Conservation (phyloP, 2,888 invertebrate genomes). For the Sinhomidia bicolor region DNA sequence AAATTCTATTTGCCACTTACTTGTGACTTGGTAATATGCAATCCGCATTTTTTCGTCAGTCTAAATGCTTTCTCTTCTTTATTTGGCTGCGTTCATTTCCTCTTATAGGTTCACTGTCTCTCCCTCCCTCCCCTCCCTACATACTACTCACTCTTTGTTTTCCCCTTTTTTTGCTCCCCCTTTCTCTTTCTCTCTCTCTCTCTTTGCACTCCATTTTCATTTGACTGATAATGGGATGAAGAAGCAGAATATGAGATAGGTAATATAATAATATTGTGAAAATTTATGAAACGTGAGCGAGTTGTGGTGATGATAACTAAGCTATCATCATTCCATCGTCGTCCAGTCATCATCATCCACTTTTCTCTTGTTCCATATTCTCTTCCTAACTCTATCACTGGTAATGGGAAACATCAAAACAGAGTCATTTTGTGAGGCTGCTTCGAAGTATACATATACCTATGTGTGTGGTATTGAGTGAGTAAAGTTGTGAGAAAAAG, state of each 20-base stretch:
- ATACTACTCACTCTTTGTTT: background rate
- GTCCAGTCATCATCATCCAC: background rate
- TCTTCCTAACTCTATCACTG: background rate
- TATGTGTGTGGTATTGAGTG: background rate
- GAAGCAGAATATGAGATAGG: constrained; percentile 14
- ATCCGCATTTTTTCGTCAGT: background rate
- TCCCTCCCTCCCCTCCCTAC: background rate
- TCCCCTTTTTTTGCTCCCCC: background rate
- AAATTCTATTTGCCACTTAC: constrained; percentile 37
- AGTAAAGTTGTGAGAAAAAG: background rate
- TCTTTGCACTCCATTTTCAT: background rate
- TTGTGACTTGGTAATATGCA: constrained; percentile 26
- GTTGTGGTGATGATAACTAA: constrained; percentile 4
- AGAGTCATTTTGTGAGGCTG: constrained; percentile 34
- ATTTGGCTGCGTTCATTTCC: constrained; percentile 12
- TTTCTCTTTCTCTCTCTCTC: background rate
- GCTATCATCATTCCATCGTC: constrained; percentile 58
- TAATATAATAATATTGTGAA: constrained; percentile 54
- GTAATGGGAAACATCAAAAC: constrained; percentile 27
- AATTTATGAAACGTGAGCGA: constrained; percentile 54
- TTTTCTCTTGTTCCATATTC: background rate
- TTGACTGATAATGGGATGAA: constrained; percentile 25
- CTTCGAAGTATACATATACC: too few species aligned
- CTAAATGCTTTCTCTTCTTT: background rate
- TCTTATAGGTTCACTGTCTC: background rate